These are phyloP conservation scores for Poeciliopsis gracilis DNA, from an alignment of 2,797 vertebrate species.

Conservation along the genomic window DNA sequence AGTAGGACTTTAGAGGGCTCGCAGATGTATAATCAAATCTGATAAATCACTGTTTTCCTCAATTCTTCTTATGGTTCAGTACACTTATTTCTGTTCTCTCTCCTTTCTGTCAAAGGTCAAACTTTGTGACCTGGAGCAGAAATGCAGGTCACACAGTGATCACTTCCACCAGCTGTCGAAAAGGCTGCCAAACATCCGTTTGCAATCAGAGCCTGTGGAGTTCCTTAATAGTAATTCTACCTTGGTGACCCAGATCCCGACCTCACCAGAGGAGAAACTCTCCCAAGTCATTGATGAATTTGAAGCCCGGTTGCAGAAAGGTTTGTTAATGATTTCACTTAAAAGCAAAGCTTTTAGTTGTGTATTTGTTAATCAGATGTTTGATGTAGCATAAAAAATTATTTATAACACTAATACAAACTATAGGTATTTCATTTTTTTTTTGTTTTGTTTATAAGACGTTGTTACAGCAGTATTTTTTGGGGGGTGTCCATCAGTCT, in stretches of 20 bases:
- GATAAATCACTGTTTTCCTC: conserved; percentile 7
- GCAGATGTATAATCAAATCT: conserved; percentile 27
- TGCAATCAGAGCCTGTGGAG: conserved; percentile 82
- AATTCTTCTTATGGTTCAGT: background rate
- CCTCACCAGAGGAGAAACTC: conserved; percentile 71
- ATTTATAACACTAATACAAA: conserved; percentile 9
- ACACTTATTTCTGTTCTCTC: background rate
- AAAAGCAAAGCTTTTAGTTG: conserved; percentile 15
- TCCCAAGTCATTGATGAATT: conserved; percentile 81
- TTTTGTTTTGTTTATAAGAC: background rate
- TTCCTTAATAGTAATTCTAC: conserved; percentile 65
- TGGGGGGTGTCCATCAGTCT: background rate
- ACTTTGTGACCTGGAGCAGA: conserved; percentile 90
- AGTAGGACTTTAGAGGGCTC: conserved; percentile 13
- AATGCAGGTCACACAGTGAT: conserved; percentile 90
- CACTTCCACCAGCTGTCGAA: conserved; percentile 88
- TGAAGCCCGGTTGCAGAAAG: conserved; percentile 80
- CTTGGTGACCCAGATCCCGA: conserved; percentile 50
- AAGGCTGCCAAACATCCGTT: conserved; percentile 86
- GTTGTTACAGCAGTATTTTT: background rate
- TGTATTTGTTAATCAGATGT: conserved; percentile 56
- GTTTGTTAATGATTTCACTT: conserved; percentile 68
- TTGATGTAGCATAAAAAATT: conserved; percentile 57
- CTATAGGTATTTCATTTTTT: background rate
- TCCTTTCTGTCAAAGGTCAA: conserved; percentile 82